Conservation (phyloP, 2,797 vertebrate genomes). For the Valencia hispanica region DNA sequence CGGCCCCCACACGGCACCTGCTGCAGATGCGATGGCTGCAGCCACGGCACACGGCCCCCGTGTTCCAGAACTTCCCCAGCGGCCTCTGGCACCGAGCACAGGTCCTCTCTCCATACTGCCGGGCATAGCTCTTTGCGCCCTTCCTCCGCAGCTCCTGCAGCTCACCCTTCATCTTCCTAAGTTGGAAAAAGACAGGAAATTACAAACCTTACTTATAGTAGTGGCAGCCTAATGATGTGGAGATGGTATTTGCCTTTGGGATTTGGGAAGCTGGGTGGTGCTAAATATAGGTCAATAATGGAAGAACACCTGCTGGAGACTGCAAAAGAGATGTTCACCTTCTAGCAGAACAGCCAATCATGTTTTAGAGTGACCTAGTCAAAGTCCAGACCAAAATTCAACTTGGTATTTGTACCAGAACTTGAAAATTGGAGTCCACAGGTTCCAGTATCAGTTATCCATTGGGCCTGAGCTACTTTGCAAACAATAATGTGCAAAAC, state of each 20-base stretch:
- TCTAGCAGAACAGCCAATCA: background rate
- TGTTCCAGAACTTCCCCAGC: slow-evolving; percentile 85
- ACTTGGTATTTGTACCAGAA: background rate
- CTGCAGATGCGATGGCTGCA: slow-evolving; percentile 92
- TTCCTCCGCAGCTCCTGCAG: slow-evolving; percentile 86
- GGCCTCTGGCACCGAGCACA: slow-evolving; percentile 88
- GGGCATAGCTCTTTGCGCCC: slow-evolving; percentile 69
- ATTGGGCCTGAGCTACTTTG: background rate
- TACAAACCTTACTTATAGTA: background rate
- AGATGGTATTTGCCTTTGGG: background rate
- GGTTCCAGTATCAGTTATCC: too few relatives aligned
- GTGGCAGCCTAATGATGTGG: background rate
- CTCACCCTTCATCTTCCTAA: slow-evolving; percentile 87
- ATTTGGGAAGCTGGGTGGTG: background rate
- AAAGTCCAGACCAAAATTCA: background rate
- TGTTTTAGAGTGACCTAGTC: background rate
- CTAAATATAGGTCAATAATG: background rate
- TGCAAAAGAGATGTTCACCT: background rate
- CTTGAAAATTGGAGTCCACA: background rate
- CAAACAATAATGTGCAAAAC: background rate
- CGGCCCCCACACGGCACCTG: slow-evolving; percentile 77
- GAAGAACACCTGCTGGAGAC: background rate
- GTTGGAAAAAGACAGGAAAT: background rate
- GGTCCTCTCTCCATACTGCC: slow-evolving; percentile 75
- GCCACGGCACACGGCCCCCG: slow-evolving; percentile 85